Evolutionary conservation across 2,797 vertebrate species (phyloP).

Genomic region (Anabas testudineus): DNA sequence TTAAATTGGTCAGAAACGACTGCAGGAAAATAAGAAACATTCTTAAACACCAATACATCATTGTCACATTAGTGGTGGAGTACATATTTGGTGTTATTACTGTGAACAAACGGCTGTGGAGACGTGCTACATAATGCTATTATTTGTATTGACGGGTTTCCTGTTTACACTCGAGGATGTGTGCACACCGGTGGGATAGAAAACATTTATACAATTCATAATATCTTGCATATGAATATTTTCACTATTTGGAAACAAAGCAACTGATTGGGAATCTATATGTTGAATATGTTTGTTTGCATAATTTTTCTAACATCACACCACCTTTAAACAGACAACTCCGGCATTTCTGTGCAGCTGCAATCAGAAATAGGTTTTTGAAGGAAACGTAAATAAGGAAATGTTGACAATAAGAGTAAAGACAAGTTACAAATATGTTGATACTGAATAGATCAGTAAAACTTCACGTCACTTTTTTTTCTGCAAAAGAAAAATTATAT

Average conservation of each 20-base stretch:
- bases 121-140: background rate
- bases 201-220: background rate
- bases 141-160: background rate
- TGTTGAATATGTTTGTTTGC: too few species aligned
- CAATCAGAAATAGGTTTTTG: too few species aligned
- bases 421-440: too few species aligned
- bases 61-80: conserved; percentile 48
- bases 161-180: background rate
- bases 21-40: conserved; percentile 27
- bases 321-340: too few species aligned
- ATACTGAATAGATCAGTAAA: too few species aligned
- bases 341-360: too few species aligned
- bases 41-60: conserved; percentile 42
- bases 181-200: background rate
- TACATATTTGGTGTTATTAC: conserved; percentile 37
- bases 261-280: background rate
- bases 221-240: background rate
- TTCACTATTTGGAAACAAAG: background rate
- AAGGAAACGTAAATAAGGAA: too few species aligned
- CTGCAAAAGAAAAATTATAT: too few species aligned
- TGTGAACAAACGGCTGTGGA: background rate
- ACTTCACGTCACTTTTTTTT: too few species aligned
- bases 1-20: conserved; percentile 45
- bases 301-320: too few species aligned
- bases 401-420: too few species aligned